Base-by-base conservation (phyloP, 35 echinoderm and acorn worm genomes). In the Ophiothrix spiculata region DNA sequence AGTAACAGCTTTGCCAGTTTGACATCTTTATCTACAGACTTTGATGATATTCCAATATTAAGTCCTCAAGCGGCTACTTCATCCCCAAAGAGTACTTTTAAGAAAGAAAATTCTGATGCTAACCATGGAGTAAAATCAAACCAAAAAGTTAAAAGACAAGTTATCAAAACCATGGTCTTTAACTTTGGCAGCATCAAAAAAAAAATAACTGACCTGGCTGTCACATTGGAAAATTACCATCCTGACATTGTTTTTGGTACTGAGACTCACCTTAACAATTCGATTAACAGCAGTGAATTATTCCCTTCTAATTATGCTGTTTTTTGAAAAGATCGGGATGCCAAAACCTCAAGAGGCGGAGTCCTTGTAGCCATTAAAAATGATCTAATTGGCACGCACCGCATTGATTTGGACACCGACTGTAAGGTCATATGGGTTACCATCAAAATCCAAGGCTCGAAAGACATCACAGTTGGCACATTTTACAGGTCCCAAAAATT, bases 261-360 rank as follows among this genome's bases (percentile, higher is more conserved):
- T 39, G 76, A 78, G 32, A 78, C 76, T n/a, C 76, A 78, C 25
- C 32, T 78, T 1, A 78, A 33, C 25, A 36, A n/a, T 78, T 78
- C 76, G 2, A 15, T 78, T 36, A 78, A 78, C 33, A 78, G 76
- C n/a, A 78, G 76, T 78, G 76, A 78, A 35, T 34, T 78, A 16
- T 78, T 36, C 25, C 76, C 76, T 1, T 31, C 76, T 8, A 34
- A 36, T 33, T 15, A 4, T 78, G 32, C 76, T 33, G 76, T 78
- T 2, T 78, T 11, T n/a, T 34, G 76, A 2, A 78, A 78, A 78
- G 76, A 78, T n/a, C 76, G 76, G 38, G 36, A 6, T 78, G 4
- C 60, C 1, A 23, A 15, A 45, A 31, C 23, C 35, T 15, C 25
- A 10, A 78, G 33, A 31, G 76, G 76, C 36, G 76, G 76, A 23